phyloP scores from a whole-genome alignment of 1,140 invertebrate species.

The Leptonema lineaticorne region DNA sequence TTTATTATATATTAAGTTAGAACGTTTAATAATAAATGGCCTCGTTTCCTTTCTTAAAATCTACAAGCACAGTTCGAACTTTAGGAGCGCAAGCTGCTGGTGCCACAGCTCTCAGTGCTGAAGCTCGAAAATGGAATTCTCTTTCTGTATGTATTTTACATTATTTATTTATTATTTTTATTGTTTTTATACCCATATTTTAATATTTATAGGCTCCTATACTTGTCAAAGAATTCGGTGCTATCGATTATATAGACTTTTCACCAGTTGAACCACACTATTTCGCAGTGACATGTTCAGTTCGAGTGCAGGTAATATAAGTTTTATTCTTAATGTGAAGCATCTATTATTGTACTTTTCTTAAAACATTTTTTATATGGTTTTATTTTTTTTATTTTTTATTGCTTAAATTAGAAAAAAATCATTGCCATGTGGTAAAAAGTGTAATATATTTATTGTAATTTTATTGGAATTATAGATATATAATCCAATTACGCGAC shows the following conservation, averaged over 20 bases:
- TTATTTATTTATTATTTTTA: background rate
- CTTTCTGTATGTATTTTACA: background rate
- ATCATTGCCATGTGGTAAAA: no score
- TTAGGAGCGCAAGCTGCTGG: background rate
- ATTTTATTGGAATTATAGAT: slow-evolving; percentile 61
- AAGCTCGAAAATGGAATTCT: background rate
- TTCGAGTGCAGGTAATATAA: slow-evolving; percentile 79
- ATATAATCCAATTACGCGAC: slow-evolving; percentile 87
- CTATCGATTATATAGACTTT: slow-evolving; percentile 89
- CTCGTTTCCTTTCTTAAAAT: slow-evolving; percentile 1
- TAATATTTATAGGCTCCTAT: slow-evolving; percentile 68
- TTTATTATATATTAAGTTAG: no score
- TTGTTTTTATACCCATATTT: background rate
- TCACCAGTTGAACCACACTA: slow-evolving; percentile 83
- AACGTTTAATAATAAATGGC: background rate
- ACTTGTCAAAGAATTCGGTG: slow-evolving; percentile 88
- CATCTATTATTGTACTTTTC: no score
- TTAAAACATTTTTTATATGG: no score
- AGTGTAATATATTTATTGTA: no score
- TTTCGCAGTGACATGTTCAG: slow-evolving; percentile 89
- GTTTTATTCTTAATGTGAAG: no score
- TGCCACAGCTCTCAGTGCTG: background rate
- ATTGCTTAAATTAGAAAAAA: no score
- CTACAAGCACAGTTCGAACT: background rate
- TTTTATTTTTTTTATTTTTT: background rate